Evolutionary conservation across 2,797 vertebrate genomes (phyloP).

Genomic region (Aphelocoma californica): DNA sequence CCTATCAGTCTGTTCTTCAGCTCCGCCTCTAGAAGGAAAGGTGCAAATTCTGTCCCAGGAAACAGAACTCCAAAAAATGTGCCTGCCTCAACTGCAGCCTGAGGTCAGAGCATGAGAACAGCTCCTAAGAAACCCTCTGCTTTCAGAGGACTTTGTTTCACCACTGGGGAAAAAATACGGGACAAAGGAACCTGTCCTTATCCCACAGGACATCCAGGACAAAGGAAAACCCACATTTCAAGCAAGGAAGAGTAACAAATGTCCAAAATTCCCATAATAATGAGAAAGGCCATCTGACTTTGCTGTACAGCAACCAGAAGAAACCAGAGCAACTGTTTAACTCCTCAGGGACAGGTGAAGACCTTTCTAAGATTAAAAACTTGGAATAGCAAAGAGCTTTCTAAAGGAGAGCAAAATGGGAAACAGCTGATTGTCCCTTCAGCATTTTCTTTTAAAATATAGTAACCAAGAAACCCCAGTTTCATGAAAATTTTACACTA

Average conservation of each 20-base stretch:
- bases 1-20: background rate
- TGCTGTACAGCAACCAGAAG: background rate
- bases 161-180: fast-evolving
- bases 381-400: background rate
- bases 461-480: background rate
- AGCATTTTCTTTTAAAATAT: background rate
- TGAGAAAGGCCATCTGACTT: background rate
- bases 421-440: background rate
- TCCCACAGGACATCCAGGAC: background rate
- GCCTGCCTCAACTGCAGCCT: background rate
- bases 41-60: background rate
- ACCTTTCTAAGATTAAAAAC: background rate
- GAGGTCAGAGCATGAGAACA: background rate
- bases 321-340: background rate
- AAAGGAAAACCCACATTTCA: background rate
- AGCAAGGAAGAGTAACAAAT: background rate
- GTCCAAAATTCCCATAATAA: background rate
- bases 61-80: background rate
- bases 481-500: too few relatives aligned
- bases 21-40: background rate
- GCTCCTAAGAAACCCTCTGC: background rate
- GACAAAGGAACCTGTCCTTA: background rate
- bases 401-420: background rate
- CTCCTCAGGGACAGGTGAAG: background rate
- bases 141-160: background rate